Conservation (phyloP, 2,113 vertebrate genomes). For the Scophthalmus maximus region DNA sequence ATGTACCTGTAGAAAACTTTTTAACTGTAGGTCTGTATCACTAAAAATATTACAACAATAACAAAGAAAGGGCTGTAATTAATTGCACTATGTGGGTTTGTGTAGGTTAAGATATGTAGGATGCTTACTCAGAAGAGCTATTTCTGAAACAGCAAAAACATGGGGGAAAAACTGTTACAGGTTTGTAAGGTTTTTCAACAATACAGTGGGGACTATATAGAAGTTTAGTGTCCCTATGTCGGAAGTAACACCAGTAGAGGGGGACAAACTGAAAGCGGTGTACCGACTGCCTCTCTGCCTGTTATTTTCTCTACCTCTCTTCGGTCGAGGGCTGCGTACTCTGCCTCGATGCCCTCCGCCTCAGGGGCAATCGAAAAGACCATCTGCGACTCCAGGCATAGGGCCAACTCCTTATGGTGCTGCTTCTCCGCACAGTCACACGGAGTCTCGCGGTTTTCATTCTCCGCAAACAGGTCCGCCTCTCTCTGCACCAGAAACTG, state of each 20-base stretch:
- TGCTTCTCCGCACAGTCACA: slow-evolving; percentile 99
- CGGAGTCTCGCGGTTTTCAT: slow-evolving; percentile 97
- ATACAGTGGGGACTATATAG: neutral
- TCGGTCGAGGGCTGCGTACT: slow-evolving; percentile 96
- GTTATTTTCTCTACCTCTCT: slow-evolving; percentile 88
- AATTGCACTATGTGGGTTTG: neutral
- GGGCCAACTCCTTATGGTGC: slow-evolving; percentile 96
- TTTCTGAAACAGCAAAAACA: neutral
- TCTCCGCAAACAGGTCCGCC: slow-evolving; percentile 96
- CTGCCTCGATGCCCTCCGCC: slow-evolving; percentile 94
- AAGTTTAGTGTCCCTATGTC: neutral
- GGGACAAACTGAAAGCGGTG: slow-evolving; percentile 15
- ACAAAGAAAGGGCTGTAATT: neutral
- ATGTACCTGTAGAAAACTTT: neutral
- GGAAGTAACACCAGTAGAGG: slow-evolving; percentile 25
- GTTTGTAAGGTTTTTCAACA: neutral
- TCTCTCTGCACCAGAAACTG: slow-evolving; percentile 89
- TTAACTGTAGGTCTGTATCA: neutral
- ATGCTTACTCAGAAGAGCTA: slow-evolving; percentile 1
- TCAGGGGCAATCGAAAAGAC: slow-evolving; percentile 96
- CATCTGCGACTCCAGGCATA: slow-evolving; percentile 98
- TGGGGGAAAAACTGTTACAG: neutral
- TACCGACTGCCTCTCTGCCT: slow-evolving; percentile 20
- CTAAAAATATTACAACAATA: neutral
- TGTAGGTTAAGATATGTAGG: neutral